Percentiles rank a stretch among this genome's conserved stretches.
Evolutionary conservation across 2,888 invertebrate species (phyloP).

Genomic region (Daptonema setosum): DNA sequence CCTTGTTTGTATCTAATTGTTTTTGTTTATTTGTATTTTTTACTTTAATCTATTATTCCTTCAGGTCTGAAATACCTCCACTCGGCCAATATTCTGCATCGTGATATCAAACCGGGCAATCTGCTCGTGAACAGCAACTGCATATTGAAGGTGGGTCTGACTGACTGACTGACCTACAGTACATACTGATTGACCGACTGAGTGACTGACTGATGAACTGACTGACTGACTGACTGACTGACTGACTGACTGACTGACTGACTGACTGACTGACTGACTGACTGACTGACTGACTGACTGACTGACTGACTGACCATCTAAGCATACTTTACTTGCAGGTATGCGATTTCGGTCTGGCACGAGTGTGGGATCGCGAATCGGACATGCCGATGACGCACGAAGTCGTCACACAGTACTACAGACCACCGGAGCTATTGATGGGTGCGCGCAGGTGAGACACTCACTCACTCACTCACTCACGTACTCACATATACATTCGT

Average conservation of each 20-base stretch:
- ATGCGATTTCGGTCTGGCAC: constrained; percentile 94
- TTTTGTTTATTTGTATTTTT: too few species aligned
- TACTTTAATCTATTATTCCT: too few species aligned
- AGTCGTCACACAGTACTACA: constrained; percentile 97
- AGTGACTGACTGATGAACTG: too few species aligned
- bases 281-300: too few species aligned
- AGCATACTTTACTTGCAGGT: too few species aligned
- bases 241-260: too few species aligned
- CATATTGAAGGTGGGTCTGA: constrained; percentile 56
- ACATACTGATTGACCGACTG: too few species aligned
- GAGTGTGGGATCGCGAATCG: constrained; percentile 72
- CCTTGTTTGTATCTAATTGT: too few species aligned
- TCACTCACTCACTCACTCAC: neutral
- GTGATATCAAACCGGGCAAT: constrained; percentile 98
- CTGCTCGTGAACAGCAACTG: constrained; percentile 96
- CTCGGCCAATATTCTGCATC: constrained; percentile 85
- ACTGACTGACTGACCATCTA: too few species aligned
- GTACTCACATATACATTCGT: too few species aligned
- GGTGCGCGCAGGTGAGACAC: constrained; percentile 51
- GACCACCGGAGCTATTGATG: constrained; percentile 96
- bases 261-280: too few species aligned
- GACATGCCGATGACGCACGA: constrained; percentile 80
- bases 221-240: too few species aligned
- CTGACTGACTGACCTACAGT: neutral
- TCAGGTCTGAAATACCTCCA: constrained; percentile 89